Percentiles rank a stretch among this genome's conserved stretches.
Evolutionary conservation across 2,113 vertebrate genomes (phyloP).

Genomic region (Serinus canaria): DNA sequence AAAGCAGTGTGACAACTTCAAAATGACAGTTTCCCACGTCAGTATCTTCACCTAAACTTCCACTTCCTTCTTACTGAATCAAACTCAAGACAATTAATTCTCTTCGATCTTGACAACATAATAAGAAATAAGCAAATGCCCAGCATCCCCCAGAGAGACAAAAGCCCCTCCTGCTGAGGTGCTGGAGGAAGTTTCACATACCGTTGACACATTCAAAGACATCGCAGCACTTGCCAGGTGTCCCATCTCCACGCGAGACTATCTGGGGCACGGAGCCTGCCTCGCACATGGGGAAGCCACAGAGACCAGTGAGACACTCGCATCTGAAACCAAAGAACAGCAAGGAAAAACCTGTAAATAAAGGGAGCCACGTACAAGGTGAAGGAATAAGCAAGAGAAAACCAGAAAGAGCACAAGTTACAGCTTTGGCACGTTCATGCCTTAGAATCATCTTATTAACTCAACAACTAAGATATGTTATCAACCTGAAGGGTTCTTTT

Average conservation of each 20-base stretch:
- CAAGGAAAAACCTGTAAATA: constrained; percentile 68
- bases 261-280: constrained; percentile 82
- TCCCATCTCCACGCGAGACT: constrained; percentile 84
- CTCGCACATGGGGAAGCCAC: constrained; percentile 84
- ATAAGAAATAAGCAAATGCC: neutral
- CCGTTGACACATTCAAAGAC: constrained; percentile 90
- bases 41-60: neutral
- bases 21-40: neutral
- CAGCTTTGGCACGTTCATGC: neutral
- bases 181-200: constrained; percentile 73
- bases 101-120: neutral
- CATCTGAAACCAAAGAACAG: constrained; percentile 83
- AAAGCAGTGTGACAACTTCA: neutral
- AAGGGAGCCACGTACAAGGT: constrained; percentile 10
- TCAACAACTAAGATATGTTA: neutral
- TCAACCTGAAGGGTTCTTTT: neutral
- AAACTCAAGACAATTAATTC: neutral
- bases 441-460: neutral
- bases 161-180: neutral
- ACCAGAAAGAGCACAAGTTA: neutral
- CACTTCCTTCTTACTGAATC: neutral
- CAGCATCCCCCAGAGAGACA: neutral
- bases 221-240: constrained; percentile 91
- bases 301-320: constrained; percentile 86
- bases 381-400: constrained; percentile 14